A percentile compares a stretch with the other conserved stretches of the same genome.
Conservation (phyloP, 2,113 vertebrate genomes). For the Brienomyrus longianalis region DNA sequence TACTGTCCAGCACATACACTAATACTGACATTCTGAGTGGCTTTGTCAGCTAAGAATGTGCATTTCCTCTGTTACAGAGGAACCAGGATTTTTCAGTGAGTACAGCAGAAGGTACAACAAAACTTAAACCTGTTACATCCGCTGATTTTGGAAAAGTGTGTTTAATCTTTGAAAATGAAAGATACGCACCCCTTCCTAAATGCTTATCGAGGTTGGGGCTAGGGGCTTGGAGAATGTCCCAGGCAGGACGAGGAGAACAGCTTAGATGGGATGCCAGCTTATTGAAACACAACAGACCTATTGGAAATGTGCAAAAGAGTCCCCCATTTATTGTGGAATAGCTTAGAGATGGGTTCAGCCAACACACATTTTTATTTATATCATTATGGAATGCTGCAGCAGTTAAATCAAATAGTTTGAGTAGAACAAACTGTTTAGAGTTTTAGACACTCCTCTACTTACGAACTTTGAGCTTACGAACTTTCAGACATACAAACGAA, state of each 20-base stretch:
- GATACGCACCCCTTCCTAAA: background rate
- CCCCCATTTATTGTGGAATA: background rate
- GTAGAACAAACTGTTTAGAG: background rate
- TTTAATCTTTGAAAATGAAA: background rate
- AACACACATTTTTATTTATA: background rate
- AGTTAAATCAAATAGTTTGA: background rate
- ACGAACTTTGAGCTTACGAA: too few species aligned
- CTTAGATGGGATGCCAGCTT: background rate
- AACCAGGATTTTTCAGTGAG: background rate
- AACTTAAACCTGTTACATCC: background rate
- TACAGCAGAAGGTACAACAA: background rate
- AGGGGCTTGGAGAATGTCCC: background rate
- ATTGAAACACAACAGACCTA: background rate
- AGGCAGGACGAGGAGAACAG: background rate
- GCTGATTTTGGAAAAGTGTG: background rate
- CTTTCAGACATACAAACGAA: too few species aligned
- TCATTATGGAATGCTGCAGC: background rate
- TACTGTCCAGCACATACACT: background rate
- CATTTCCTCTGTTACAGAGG: too few species aligned
- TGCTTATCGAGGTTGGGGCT: background rate
- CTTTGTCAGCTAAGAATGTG: background rate
- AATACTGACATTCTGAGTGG: background rate
- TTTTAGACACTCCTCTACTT: too few species aligned
- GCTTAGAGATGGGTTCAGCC: background rate
- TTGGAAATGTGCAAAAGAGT: background rate